These are phyloP conservation scores for Rostratula benghalensis DNA, from an alignment of 2,113 vertebrate species.

Conservation along the genomic window DNA sequence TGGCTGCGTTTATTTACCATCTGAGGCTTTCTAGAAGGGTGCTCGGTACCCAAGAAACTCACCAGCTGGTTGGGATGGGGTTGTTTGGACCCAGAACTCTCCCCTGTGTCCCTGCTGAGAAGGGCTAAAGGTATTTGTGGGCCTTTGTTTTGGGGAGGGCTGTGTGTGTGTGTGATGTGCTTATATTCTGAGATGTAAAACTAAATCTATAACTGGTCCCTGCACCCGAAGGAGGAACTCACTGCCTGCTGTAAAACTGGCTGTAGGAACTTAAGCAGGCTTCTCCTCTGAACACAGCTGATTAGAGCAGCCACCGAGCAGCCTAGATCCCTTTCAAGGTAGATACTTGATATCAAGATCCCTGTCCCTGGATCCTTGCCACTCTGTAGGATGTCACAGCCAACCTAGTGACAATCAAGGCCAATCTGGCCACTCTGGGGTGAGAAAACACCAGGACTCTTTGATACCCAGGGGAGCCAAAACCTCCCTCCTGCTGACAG, in stretches of 20 bases:
- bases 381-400: accelerated
- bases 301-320: not conserved
- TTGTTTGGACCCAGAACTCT: not conserved
- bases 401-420: not conserved
- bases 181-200: not conserved
- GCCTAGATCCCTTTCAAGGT: not conserved
- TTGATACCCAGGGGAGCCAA: accelerated
- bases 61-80: too few relatives aligned
- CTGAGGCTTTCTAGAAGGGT: not conserved
- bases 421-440: not conserved
- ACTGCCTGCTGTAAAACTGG: not conserved
- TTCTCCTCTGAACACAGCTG: not conserved
- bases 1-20: accelerated
- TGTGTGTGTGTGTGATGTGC: too few relatives aligned
- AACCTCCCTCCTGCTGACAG: not conserved
- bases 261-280: not conserved
- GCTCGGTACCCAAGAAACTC: not conserved
- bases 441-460: not conserved
- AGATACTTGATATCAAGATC: accelerated
- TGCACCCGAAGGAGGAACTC: not conserved
- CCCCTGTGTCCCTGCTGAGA: not conserved
- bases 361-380: accelerated
- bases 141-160: too few relatives aligned
- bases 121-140: too few relatives aligned
- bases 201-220: not conserved